Conservation (phyloP, 2,888 invertebrate species). For the Drosophila multiciliata region DNA sequence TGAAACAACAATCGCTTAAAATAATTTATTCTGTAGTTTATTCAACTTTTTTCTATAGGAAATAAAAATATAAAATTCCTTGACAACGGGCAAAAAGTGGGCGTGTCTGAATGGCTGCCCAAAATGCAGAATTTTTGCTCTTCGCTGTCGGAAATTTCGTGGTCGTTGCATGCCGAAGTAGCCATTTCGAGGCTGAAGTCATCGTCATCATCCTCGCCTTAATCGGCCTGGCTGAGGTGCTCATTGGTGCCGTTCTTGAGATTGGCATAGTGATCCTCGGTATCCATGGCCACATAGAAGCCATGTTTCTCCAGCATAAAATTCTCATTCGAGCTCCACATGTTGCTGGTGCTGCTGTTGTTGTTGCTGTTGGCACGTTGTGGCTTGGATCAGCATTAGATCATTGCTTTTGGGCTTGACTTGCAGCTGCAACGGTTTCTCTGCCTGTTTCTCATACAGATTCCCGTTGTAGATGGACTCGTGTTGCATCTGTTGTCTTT, state of each 20-base stretch:
- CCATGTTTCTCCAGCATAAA: conserved; percentile 66
- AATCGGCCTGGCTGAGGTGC: conserved; percentile 18
- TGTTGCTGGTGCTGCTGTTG: conserved; percentile 31
- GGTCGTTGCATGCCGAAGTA: conserved; percentile 76
- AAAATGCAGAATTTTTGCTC: conserved; percentile 83
- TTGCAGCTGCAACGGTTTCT: conserved; percentile 34
- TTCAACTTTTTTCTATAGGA: no score
- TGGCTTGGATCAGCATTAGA: conserved; percentile 45
- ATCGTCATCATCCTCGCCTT: conserved; percentile 77
- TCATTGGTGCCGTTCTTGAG: conserved; percentile 27
- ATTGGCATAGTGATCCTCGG: conserved; percentile 52
- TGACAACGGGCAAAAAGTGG: conserved; percentile 74
- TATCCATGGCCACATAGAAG: conserved; percentile 65
- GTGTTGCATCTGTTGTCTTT: conserved; percentile 28
- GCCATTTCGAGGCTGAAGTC: conserved; percentile 83
- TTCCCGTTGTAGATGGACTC: conserved; percentile 50
- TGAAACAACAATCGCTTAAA: no score
- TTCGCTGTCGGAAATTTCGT: conserved; percentile 82
- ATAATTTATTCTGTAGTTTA: no score
- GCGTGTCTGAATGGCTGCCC: conserved; percentile 81
- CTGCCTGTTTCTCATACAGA: conserved; percentile 55
- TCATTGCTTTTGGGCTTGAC: conserved; percentile 46
- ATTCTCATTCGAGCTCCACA: conserved; percentile 47
- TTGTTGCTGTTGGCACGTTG: conserved; percentile 49
- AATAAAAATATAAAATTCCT: conserved; percentile 84